Evolutionary conservation across 2,888 invertebrate genomes (phyloP), one percentile per base, ranked within the genome.

Genomic region (Trisateles emortualis): DNA sequence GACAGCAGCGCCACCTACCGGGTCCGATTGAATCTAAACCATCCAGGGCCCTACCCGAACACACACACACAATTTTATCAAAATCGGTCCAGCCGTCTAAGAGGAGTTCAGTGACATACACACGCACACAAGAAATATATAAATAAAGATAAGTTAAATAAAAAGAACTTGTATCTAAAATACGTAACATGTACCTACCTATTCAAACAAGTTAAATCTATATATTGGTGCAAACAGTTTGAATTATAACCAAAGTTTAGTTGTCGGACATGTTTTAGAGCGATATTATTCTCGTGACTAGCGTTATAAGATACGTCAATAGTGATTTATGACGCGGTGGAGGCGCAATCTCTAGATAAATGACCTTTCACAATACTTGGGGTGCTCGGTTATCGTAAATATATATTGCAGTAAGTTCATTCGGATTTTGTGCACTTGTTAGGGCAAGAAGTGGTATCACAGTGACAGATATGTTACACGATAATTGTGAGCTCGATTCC

Each of bases 261-360:
- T 50, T 59, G 60, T 68, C 72, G 59, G 47, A 68, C 43, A 63
- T 54, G 46, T 61, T 67, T 60, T 56, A 59, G 43, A 55, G 39
- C 41, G 71, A 67, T 67, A 64, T 68, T 59, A 68, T 67, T 71
- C 72, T 46, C 41, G 38, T 30, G 42, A 41, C 50, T 44, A 47
- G 32, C 52, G 54, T 63, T 63, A 60, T 57, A 55, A 44, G 54
- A 60, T 56, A 52, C 48, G 72, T 56, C 68, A 56, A 71, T 71
- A 44, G 47, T 68, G 68, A 68, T 71, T 56, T 64, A 68, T 68
- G 50, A 33, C 47, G 45, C 42, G 17, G 26, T 36, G 43, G 52
- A 47, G 38, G 56, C 41, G 38, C 60, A 58, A 54, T 68, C 68
- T 71, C 39, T 33, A 58, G 64, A 70, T 58, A 63, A 58, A 71